phyloP scores from a whole-genome alignment of 2,113 vertebrate species.

The Centropristis striata region DNA sequence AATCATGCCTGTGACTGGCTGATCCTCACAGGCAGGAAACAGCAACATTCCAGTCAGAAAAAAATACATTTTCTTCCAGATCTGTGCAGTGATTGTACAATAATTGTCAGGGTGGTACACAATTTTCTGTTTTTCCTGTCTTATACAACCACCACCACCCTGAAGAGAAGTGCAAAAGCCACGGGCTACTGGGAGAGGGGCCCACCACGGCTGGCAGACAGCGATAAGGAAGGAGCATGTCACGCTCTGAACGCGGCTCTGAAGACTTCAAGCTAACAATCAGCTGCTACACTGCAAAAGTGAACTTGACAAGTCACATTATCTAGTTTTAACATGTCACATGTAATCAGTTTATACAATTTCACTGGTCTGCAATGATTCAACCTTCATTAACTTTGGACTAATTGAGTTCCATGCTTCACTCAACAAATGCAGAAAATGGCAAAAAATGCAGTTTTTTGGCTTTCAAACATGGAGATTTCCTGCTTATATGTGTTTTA shows the following conservation, averaged over 20 bases:
- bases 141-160: not conserved
- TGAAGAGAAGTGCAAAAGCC: slow-evolving; percentile 10
- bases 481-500: too few relatives aligned
- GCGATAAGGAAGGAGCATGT: slow-evolving; percentile 39
- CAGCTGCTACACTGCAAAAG: not conserved
- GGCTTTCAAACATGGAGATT: too few relatives aligned
- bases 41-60: slow-evolving; percentile 10
- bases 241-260: not conserved
- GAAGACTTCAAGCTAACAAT: not conserved
- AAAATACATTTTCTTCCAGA: slow-evolving; percentile 2
- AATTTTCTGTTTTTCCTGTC: slow-evolving; percentile 13
- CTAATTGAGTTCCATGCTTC: not conserved
- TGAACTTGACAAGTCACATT: not conserved
- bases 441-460: too few relatives aligned
- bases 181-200: slow-evolving; percentile 15
- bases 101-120: slow-evolving; percentile 19
- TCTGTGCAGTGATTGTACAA: slow-evolving; percentile 30
- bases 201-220: slow-evolving; percentile 10
- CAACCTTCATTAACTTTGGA: not conserved
- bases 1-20: not conserved
- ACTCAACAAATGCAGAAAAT: too few relatives aligned
- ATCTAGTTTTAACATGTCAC: not conserved
- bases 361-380: not conserved
- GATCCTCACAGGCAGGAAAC: slow-evolving; percentile 20
- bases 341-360: not conserved